These are phyloP conservation scores for Daktulosphaira vitifoliae DNA, from an alignment of 1,140 invertebrate genomes.

Conservation along the genomic window DNA sequence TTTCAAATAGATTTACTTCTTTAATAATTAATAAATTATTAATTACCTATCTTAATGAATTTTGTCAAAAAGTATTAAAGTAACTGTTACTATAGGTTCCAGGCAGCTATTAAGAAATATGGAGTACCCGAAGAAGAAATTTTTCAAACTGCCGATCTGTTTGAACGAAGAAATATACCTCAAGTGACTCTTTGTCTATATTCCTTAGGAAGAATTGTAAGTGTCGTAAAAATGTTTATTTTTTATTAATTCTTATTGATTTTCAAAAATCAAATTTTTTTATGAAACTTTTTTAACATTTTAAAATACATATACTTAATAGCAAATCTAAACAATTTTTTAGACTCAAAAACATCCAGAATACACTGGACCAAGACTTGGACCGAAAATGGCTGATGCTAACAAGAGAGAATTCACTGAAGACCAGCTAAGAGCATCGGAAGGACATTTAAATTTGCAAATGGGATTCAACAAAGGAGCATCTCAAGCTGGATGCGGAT, in stretches of 20 bases:
- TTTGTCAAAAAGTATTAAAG: no score
- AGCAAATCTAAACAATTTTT: no score
- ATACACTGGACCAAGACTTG: slow-evolving; percentile 76
- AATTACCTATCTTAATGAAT: no score
- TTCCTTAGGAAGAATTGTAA: slow-evolving; percentile 79
- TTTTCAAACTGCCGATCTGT: slow-evolving; percentile 97
- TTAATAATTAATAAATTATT: no score
- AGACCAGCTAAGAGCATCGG: slow-evolving; percentile 83
- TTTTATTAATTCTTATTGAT: background rate
- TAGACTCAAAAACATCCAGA: slow-evolving; percentile 91
- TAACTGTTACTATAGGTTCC: slow-evolving; percentile 80
- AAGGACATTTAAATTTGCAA: slow-evolving; percentile 85
- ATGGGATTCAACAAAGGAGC: slow-evolving; percentile 95
- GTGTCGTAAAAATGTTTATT: slow-evolving; percentile 43
- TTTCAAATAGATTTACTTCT: no score
- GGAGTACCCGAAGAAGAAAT: slow-evolving; percentile 94
- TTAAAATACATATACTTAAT: no score
- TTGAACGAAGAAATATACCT: slow-evolving; percentile 90
- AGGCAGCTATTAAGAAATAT: slow-evolving; percentile 84
- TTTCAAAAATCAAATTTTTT: no score
- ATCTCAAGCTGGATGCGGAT: slow-evolving; percentile 72
- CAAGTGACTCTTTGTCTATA: slow-evolving; percentile 89
- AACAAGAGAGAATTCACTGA: slow-evolving; percentile 89
- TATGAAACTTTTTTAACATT: no score
- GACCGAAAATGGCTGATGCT: slow-evolving; percentile 91